Evolutionary conservation across 1,140 invertebrate species (phyloP).

Genomic region (Frieseomelitta varia): DNA sequence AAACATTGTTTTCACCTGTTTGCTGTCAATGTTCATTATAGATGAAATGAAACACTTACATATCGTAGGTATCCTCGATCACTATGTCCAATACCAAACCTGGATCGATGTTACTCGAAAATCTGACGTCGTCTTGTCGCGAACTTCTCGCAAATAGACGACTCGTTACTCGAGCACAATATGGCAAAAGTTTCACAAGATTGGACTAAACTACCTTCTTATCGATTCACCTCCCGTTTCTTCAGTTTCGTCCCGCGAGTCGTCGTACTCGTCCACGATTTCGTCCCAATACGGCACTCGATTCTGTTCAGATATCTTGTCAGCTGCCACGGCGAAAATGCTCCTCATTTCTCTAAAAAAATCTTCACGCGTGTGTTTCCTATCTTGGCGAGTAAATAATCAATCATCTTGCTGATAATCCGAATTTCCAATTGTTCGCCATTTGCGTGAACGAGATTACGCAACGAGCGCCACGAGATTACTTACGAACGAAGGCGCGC

Average conservation of each 20-base stretch:
- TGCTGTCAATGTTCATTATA: not conserved
- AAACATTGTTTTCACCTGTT: not conserved
- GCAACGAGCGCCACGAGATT: not conserved
- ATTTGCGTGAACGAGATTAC: not conserved
- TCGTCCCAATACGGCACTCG: constrained; percentile 61
- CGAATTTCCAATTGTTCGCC: not conserved
- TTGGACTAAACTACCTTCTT: not conserved
- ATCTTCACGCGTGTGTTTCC: constrained; percentile 49
- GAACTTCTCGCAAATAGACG: not conserved
- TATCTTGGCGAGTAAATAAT: constrained; percentile 39
- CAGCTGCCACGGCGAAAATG: constrained; percentile 46
- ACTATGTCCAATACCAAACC: constrained; percentile 57
- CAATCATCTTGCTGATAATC: not conserved
- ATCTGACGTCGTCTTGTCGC: not conserved
- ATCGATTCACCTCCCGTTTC: not conserved
- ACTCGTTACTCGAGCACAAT: not conserved
- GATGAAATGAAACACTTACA: constrained; percentile 53
- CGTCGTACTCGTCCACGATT: not conserved
- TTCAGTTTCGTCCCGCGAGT: not conserved
- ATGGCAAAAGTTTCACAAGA: not conserved
- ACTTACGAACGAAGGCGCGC: not conserved
- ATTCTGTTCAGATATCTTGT: constrained; percentile 42
- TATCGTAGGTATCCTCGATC: constrained; percentile 66
- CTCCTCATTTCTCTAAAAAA: constrained; percentile 64
- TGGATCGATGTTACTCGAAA: constrained; percentile 16